Conservation (phyloP, 2,113 vertebrate genomes). For the Typhlomys cinereus region DNA sequence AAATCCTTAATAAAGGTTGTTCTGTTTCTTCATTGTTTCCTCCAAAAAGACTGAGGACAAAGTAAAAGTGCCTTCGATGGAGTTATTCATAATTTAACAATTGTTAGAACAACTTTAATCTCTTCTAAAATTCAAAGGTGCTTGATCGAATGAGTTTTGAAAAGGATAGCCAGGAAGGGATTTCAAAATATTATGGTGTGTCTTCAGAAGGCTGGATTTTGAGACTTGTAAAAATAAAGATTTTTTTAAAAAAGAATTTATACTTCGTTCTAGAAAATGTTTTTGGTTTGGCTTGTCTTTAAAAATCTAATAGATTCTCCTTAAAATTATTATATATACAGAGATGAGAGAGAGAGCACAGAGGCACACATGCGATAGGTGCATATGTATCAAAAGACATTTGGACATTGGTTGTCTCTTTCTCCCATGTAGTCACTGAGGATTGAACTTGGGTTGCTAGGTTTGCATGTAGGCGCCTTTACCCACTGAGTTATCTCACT, state of each 20-base stretch:
- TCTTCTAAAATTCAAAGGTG: constrained; percentile 39
- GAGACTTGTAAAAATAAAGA: constrained; percentile 51
- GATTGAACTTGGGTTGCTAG: too few relatives aligned
- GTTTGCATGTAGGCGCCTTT: too few relatives aligned
- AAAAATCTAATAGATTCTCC: too few relatives aligned
- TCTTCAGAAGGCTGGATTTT: constrained; percentile 46
- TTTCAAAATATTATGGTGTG: constrained; percentile 33
- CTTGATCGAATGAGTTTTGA: constrained; percentile 47
- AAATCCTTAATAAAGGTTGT: constrained; percentile 44
- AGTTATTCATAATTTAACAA: constrained; percentile 55
- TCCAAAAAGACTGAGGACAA: constrained; percentile 34
- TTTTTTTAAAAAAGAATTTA: constrained; percentile 43
- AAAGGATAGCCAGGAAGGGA: constrained; percentile 38
- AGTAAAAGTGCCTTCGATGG: constrained; percentile 27
- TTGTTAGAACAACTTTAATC: constrained; percentile 38
- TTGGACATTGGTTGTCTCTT: too few relatives aligned
- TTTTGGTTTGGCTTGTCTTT: too few relatives aligned
- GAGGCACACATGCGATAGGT: too few relatives aligned
- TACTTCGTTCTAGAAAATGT: constrained; percentile 24
- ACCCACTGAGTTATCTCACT: too few relatives aligned
- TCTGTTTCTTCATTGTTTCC: constrained; percentile 25
- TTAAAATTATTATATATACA: too few relatives aligned
- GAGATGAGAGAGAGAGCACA: too few relatives aligned
- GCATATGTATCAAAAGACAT: too few relatives aligned
- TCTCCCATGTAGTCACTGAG: too few relatives aligned